A percentile compares a stretch with the other conserved stretches of the same genome.
These are phyloP conservation scores for Gallinago undulata DNA, from an alignment of 2,113 vertebrate species.

Conservation along the genomic window DNA sequence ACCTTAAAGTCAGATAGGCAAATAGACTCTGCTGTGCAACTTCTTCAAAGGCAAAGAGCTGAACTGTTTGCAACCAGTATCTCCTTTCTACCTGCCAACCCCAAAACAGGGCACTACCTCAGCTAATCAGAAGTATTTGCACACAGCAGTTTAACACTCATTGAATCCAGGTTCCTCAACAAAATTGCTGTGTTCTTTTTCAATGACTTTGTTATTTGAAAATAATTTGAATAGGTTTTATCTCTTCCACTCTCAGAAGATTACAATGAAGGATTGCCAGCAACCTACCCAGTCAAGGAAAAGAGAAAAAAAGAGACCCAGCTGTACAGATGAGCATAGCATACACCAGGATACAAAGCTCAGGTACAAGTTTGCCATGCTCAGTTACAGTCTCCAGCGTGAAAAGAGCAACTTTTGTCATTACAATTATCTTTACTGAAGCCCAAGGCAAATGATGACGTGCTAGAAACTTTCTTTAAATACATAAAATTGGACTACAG, in stretches of 20 bases:
- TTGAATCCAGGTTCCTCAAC: neutral
- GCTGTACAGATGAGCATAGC: neutral
- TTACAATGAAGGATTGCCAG: neutral
- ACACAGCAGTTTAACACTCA: neutral
- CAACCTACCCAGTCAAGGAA: neutral
- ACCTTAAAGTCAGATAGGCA: neutral
- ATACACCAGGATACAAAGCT: neutral
- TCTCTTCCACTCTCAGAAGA: neutral
- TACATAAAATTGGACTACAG: fast-evolving
- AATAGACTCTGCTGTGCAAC: neutral
- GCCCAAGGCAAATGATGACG: neutral
- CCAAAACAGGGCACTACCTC: neutral
- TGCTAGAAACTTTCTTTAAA: neutral
- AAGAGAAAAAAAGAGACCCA: neutral
- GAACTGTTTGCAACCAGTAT: neutral
- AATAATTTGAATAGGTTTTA: neutral
- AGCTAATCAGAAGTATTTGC: neutral
- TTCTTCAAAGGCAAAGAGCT: neutral
- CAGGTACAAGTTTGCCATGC: neutral
- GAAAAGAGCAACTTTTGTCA: neutral
- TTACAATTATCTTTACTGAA: neutral
- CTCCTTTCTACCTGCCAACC: neutral
- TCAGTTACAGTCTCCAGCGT: neutral
- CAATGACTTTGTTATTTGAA: neutral
- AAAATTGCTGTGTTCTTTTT: neutral